Base-by-base conservation (phyloP, 2,113 vertebrate genomes). In the Plecturocebus donacophilus region DNA sequence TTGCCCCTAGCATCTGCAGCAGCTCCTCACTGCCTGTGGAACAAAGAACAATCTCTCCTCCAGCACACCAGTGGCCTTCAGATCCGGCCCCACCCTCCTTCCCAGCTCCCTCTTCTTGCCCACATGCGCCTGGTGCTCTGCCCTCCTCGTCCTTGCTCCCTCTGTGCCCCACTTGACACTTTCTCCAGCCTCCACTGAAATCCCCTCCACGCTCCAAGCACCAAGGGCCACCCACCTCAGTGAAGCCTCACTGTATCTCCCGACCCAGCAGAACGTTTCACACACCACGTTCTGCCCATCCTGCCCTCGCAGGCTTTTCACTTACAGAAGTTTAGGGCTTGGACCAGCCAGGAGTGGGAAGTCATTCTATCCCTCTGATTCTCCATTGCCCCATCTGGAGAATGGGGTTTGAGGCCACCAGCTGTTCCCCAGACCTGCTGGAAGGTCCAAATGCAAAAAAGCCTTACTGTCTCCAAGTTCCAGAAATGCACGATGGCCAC, bases 101-200 rank as follows among this genome's bases (percentile, higher is more conserved):
- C n/a, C 77, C 49, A 13, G 11, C 30, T 64, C 49, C 27, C 8
- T 19, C 42, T 64, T 21, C 4, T 47, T 0, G 12, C 40, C 84
- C 70, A 19, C 16, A 32, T 10, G 23, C 61, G 5, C 66, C 0
- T 1, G 0, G n/a, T 0, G 2, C 64, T 16, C 32, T 1, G 5
- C 19, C 8, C 32, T 52, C 68, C 45, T n/a, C 0, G 7, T 12
- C n/a, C 42, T 58, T 13, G 5, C 30, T 47, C 11, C 11, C 47
- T 89, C n/a, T 9, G 25, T 38, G n/a, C 49, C 35, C 64, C 27
- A 14, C 30, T 49, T 35, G 70, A 49, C n/a, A 4, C 30, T 58
- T 7, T 20, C 23, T 49, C 16, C 3, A 32, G 21, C 47, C 38
- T 66, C 35, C 30, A 5, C 1, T 1, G 42, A 71, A 76, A 54